phyloP scores from a whole-genome alignment of 2,888 invertebrate genomes.

The Scaptomyza caliginosa region DNA sequence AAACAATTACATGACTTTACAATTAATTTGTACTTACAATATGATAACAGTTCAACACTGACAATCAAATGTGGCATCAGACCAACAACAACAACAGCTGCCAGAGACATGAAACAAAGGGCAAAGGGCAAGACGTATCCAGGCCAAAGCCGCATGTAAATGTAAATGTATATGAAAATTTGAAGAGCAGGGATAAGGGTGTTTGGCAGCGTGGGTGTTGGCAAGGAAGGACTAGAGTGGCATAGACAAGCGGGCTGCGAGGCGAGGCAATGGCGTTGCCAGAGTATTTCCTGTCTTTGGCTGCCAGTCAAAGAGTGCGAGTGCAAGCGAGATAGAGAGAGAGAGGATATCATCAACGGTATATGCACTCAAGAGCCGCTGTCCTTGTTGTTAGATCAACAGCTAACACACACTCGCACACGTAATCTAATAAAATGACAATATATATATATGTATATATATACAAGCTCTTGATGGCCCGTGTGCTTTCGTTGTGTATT shows the following conservation, averaged over 20 bases:
- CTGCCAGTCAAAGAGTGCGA: constrained; percentile 25
- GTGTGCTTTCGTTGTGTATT: constrained; percentile 25
- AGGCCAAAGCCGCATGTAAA: constrained; percentile 29
- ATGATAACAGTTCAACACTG: constrained; percentile 52
- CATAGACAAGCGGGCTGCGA: constrained; percentile 17
- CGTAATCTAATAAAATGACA: constrained; percentile 69
- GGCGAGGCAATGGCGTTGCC: constrained; percentile 12
- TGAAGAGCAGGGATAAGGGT: constrained; percentile 28
- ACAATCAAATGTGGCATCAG: constrained; percentile 39
- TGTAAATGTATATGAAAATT: constrained; percentile 38
- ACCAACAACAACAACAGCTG: not conserved
- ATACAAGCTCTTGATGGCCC: constrained; percentile 2
- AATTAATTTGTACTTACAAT: constrained; percentile 70
- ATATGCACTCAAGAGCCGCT: constrained; percentile 36
- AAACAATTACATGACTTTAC: constrained; percentile 75
- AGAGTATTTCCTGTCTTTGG: constrained; percentile 16
- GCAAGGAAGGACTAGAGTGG: constrained; percentile 6
- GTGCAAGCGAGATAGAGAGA: not conserved
- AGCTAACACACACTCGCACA: constrained; percentile 12
- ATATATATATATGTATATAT: constrained; percentile 46
- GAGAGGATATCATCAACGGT: constrained; percentile 15
- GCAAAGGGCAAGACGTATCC: constrained; percentile 10
- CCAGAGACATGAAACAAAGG: not conserved
- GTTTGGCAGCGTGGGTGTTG: not conserved
- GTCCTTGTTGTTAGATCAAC: constrained; percentile 54